Conservation (phyloP, 92 coral and sea anemone genomes). For the Metridium senile region DNA sequence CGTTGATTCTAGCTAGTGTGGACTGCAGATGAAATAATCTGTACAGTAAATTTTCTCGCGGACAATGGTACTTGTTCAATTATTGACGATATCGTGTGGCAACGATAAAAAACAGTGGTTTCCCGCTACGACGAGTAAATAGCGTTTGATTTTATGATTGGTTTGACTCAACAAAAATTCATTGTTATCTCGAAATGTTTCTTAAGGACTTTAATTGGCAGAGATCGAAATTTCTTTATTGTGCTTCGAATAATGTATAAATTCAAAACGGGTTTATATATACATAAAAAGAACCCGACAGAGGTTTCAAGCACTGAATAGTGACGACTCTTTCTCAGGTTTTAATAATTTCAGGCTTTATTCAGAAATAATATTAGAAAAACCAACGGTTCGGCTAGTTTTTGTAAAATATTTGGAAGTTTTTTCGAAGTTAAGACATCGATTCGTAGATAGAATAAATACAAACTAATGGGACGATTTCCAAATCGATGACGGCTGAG, state of each 20-base stretch:
- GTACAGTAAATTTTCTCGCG: not conserved
- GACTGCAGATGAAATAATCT: not conserved
- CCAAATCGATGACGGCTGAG: not conserved
- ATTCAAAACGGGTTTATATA: not conserved
- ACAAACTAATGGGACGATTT: not conserved
- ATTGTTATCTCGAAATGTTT: not conserved
- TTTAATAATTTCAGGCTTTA: not conserved
- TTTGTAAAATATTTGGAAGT: not conserved
- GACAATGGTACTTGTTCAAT: not conserved
- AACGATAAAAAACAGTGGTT: constrained; percentile 1
- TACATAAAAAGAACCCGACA: not conserved
- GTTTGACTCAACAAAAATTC: not conserved
- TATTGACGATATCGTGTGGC: not conserved
- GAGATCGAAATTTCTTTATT: not conserved
- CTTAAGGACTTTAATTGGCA: not conserved
- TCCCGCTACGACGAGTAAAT: constrained; percentile 1
- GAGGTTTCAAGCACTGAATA: not conserved
- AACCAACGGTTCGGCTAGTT: not conserved
- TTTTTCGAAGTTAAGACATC: not conserved
- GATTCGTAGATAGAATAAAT: not conserved
- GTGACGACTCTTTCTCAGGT: not conserved
- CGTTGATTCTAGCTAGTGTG: not conserved
- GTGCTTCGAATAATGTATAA: not conserved
- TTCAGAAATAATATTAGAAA: too few relatives aligned
- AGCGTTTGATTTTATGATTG: not conserved